Evolutionary conservation across 2,113 vertebrate genomes (phyloP).

Genomic region (Mola mola): DNA sequence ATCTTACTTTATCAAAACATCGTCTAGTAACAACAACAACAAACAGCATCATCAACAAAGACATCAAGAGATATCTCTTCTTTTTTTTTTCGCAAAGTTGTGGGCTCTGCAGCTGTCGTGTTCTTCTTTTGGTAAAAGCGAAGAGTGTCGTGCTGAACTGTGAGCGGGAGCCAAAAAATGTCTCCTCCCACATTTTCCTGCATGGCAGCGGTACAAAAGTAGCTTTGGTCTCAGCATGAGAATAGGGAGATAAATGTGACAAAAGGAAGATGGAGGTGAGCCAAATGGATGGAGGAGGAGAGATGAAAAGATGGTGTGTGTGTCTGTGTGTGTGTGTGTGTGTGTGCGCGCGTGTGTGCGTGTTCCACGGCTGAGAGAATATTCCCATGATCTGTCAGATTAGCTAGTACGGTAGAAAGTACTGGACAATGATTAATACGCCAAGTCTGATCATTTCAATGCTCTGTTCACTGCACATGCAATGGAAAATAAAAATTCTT

Average conservation of each 20-base stretch:
- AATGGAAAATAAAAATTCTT: background rate
- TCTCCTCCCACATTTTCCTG: slow-evolving; percentile 26
- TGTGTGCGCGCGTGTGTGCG: background rate
- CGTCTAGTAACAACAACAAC: slow-evolving; percentile 10
- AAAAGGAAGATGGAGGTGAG: slow-evolving; percentile 56
- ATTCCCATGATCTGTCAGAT: slow-evolving; percentile 25
- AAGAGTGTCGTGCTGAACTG: background rate
- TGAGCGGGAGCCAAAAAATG: slow-evolving; percentile 19
- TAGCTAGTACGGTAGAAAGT: too few relatives aligned
- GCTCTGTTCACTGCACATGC: slow-evolving; percentile 1
- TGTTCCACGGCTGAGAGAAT: too few relatives aligned
- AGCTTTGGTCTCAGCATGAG: slow-evolving; percentile 53
- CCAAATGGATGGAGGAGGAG: slow-evolving; percentile 51
- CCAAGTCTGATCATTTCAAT: too few relatives aligned
- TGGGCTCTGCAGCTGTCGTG: slow-evolving; percentile 25
- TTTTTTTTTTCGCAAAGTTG: background rate
- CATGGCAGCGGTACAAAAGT: slow-evolving; percentile 50
- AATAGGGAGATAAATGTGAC: slow-evolving; percentile 46
- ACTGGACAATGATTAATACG: too few relatives aligned
- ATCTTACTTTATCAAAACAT: too few relatives aligned
- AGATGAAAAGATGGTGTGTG: slow-evolving; percentile 38
- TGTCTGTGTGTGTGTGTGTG: slow-evolving; percentile 16
- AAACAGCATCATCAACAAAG: slow-evolving; percentile 1
- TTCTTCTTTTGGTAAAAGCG: slow-evolving; percentile 21
- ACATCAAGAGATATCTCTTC: background rate